A percentile compares a stretch with the other conserved stretches of the same genome.
Evolutionary conservation across 2,113 vertebrate genomes (phyloP).

Genomic region (Dromaius novaehollandiae): DNA sequence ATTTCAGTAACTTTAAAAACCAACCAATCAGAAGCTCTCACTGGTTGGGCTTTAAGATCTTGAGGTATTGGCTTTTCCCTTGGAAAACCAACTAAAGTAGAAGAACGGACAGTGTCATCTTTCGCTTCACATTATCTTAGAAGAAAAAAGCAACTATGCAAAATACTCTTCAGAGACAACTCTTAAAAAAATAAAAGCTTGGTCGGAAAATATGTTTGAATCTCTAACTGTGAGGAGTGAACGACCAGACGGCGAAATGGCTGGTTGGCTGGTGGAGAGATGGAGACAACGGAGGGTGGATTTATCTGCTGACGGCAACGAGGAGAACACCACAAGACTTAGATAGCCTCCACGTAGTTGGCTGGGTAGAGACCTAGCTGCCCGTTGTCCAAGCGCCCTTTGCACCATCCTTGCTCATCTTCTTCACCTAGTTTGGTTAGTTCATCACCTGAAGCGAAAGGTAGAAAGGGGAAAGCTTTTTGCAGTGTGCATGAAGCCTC

Average conservation of each 20-base stretch:
- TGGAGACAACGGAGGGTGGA: slow-evolving; percentile 55
- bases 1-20: slow-evolving; percentile 69
- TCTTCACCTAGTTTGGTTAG: slow-evolving; percentile 96
- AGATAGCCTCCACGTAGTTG: slow-evolving; percentile 97
- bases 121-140: slow-evolving; percentile 46
- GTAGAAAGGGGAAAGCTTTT: neutral
- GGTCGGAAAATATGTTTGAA: slow-evolving; percentile 85
- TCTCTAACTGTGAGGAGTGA: slow-evolving; percentile 76
- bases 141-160: slow-evolving; percentile 66
- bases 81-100: slow-evolving; percentile 20
- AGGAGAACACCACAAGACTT: slow-evolving; percentile 70
- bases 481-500: neutral
- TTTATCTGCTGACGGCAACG: slow-evolving; percentile 56
- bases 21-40: slow-evolving; percentile 57
- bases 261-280: slow-evolving; percentile 69
- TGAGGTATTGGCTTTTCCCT: slow-evolving; percentile 67
- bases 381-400: slow-evolving; percentile 94
- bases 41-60: slow-evolving; percentile 70
- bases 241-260: slow-evolving; percentile 63
- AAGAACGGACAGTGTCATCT: slow-evolving; percentile 43
- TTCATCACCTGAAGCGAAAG: slow-evolving; percentile 86
- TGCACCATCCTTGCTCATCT: slow-evolving; percentile 98
- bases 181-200: slow-evolving; percentile 88
- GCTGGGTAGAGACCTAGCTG: slow-evolving; percentile 95
- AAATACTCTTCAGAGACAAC: slow-evolving; percentile 76